Base-by-base conservation (phyloP, 1,140 invertebrate genomes). In the Augochlora pura region DNA sequence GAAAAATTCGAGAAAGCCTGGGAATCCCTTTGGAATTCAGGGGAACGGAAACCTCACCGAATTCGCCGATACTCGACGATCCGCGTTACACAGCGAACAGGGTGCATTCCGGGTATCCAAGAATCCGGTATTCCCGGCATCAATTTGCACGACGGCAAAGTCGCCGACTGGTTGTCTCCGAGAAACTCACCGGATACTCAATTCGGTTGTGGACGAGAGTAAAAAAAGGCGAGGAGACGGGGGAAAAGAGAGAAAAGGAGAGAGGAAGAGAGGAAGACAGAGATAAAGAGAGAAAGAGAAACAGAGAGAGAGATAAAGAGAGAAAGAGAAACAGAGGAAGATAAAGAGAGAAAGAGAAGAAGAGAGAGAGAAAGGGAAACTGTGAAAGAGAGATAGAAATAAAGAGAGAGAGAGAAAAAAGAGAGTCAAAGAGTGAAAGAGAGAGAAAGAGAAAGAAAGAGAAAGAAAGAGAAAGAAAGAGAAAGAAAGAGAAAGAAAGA, bases 121-220 rank as follows among this genome's bases (percentile, higher is more conserved):
- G 54, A 57, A 57, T 57, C 21, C 21, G n/a, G 18, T n/a, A 57
- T 57, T n/a, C 54, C 54, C 18, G 18, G 8, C n/a, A 57, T 57
- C 54, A 65, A 59, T 52, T 32, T 23, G 38, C 32, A 9, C 60
- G 60, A 2, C 46, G 38, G 23, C 25, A 16, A 21, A 12, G 54
- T 21, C 63, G 25, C 12, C 16, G 60, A 38, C 25, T 14, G 65
- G 38, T 62, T 39, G 39, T 54, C 66, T 57, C 62, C 27, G 52
- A 71, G 49, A 71, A 67, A n/a, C 59, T 38, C 54, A 49, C 16
- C 54, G 65, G 27, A 75, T 72, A 76, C 57, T 83, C 69, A 57
- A 80, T 76, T 76, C 83, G 52, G 10, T 12, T 25, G 59, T 32
- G 67, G 60, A 52, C 23, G 16, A 21, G 49, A 52, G 14, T 16